Conservation (phyloP, 2,888 invertebrate genomes). For the Plebejus melissa region DNA sequence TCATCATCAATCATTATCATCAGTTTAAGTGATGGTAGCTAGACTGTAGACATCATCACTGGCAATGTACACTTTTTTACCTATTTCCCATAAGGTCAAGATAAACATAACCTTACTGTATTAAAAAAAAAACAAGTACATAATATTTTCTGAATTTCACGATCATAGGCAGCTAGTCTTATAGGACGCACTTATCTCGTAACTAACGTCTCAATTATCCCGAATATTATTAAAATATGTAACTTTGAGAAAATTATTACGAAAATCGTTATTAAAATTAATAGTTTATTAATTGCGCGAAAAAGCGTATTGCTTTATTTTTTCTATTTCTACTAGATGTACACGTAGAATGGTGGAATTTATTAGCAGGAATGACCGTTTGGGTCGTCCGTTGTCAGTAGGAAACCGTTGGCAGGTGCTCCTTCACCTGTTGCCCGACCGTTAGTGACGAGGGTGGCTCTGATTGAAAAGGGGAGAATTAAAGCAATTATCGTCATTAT, state of each 20-base stretch:
- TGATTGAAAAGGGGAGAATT: constrained; percentile 18
- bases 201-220: too few species aligned
- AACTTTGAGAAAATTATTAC: too few species aligned
- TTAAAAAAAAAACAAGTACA: too few species aligned
- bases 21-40: not conserved
- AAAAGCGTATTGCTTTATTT: too few species aligned
- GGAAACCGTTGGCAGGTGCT: constrained; percentile 55
- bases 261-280: too few species aligned
- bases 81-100: constrained; percentile 7
- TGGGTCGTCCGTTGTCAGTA: constrained; percentile 30
- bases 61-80: not conserved
- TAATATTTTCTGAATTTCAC: too few species aligned
- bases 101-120: not conserved
- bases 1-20: constrained; percentile 13
- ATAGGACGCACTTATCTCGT: too few species aligned
- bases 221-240: too few species aligned
- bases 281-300: too few species aligned
- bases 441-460: constrained; percentile 48
- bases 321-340: not conserved
- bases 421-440: constrained; percentile 71
- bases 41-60: constrained; percentile 5
- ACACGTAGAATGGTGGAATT: constrained; percentile 13
- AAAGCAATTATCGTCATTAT: constrained; percentile 14
- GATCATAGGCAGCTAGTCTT: too few species aligned
- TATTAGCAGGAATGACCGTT: constrained; percentile 19